A percentile compares a stretch with the other conserved stretches of the same genome.
phyloP scores from a whole-genome alignment of 2,113 vertebrate genomes.

The Garra rufa region DNA sequence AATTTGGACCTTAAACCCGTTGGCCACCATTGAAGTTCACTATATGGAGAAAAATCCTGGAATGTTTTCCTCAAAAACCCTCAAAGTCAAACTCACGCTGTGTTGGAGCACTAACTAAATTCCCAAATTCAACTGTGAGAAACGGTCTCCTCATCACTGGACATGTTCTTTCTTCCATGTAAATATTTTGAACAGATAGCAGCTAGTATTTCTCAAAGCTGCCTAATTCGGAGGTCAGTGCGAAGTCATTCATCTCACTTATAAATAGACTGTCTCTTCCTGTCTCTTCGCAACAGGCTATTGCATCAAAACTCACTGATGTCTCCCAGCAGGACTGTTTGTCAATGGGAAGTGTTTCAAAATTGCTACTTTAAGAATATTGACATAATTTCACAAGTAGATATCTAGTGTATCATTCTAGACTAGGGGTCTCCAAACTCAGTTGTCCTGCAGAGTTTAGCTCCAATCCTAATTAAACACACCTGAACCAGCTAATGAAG shows the following conservation, averaged over 20 bases:
- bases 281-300: slow-evolving; percentile 44
- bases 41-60: no score
- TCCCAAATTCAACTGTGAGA: background rate
- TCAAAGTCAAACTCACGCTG: background rate
- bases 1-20: no score
- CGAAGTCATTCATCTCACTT: background rate
- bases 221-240: background rate
- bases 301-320: slow-evolving; percentile 6
- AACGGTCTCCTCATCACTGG: background rate
- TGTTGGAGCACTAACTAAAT: background rate
- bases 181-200: slow-evolving; percentile 34
- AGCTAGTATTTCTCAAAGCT: background rate
- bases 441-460: no score
- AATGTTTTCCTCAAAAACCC: background rate
- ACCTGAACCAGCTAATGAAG: no score
- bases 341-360: background rate
- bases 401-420: background rate
- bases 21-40: no score
- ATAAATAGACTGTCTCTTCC: slow-evolving; percentile 31
- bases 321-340: background rate
- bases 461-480: no score
- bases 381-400: background rate
- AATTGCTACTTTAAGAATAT: background rate
- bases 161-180: slow-evolving; percentile 1
- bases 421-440: no score